Base-by-base conservation (phyloP, 2,113 vertebrate genomes). In the Nycticorax nycticorax region DNA sequence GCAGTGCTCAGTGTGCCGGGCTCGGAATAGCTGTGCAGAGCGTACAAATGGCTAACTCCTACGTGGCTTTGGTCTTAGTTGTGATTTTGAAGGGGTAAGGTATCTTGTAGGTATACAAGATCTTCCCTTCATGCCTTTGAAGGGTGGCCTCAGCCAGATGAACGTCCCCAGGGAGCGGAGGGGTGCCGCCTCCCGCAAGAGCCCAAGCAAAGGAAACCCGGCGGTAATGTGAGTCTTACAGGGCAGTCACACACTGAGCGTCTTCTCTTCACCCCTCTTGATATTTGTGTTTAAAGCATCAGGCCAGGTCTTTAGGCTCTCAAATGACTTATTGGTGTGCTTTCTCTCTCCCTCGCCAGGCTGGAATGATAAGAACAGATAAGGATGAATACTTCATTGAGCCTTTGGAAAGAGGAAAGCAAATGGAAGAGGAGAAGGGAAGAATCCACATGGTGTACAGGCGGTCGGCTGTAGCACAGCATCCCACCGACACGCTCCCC, bases 301-400 rank as follows among this genome's bases (percentile, higher is more conserved):
- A 10, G 56, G 32, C 16, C 18, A 9, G 20, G 26, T 68, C n/a
- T 67, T 43, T 0, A 22, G 72, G 26, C 56, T 76, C 43, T 77
- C 2, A 5, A 63, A 30, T 93, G 63, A 52, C 33, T 1, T 48
- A 7, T 24, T 14, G 47, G 8, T 28, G 0, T 81, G 35, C 27
- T 83, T 55, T 73, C 12, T 88, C 59, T 97, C 56, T 97, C 92
- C 93, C 64, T 96, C 50, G 77, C 74, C 97, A 99, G 99, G 99
- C 99, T 91, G 99, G 99, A 76, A 99, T 99, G 99, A 99, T 99
- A 95, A 99, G 99, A 89, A 99, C 99, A 0, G 98, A 99, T 87
- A 97, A 98, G 19, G 99, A 99, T 41, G 99, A 99, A 57, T 99
- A 99, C 98, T 99, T 99, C 98, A 99, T 99, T 50, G 99, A 99